Evolutionary conservation across 64 coral and sea anemone genomes (phyloP).

Genomic region (Stichodactyla mertensii): DNA sequence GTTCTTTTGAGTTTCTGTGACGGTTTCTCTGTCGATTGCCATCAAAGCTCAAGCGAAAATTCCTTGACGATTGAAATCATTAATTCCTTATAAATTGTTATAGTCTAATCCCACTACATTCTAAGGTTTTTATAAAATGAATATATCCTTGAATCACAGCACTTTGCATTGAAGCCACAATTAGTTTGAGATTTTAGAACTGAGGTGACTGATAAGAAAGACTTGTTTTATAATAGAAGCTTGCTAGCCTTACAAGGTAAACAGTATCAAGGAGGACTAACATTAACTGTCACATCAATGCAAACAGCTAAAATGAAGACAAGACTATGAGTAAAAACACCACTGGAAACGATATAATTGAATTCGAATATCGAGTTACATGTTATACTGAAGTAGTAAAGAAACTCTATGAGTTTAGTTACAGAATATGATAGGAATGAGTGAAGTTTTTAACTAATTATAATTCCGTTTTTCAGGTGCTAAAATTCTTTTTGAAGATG

Average conservation of each 20-base stretch:
- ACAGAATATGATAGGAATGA: too few species aligned
- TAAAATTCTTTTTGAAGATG: neutral
- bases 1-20: too few species aligned
- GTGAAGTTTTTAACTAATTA: too few species aligned
- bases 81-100: too few species aligned
- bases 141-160: neutral
- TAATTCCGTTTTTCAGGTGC: neutral
- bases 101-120: too few species aligned
- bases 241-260: neutral
- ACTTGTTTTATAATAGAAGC: neutral
- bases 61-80: too few species aligned
- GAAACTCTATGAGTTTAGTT: neutral
- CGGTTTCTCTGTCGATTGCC: too few species aligned
- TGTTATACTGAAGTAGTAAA: neutral
- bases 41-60: too few species aligned
- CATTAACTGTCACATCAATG: neutral
- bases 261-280: neutral
- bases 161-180: neutral
- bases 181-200: neutral
- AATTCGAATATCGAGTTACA: neutral
- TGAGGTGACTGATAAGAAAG: neutral
- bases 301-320: neutral
- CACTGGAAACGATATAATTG: too few species aligned
- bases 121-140: too few species aligned
- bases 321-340: neutral